Evolutionary conservation across 2,113 vertebrate genomes (phyloP).

Genomic region (Pipra filicauda): DNA sequence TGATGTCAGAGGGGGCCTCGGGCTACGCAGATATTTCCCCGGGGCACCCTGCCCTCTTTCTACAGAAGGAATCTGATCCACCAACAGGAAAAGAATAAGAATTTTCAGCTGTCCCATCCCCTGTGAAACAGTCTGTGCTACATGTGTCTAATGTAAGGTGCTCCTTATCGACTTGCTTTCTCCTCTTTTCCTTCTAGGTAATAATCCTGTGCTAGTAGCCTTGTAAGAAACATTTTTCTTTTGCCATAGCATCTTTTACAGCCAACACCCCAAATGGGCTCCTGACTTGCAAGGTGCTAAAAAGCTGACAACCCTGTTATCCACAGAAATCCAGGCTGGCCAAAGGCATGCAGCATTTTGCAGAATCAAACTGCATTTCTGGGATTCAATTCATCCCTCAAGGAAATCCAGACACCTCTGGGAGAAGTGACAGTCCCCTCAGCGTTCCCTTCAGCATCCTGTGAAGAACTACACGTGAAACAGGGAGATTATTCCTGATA

Average conservation of each 20-base stretch:
- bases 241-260: not conserved
- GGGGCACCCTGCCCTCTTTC: slow-evolving; percentile 37
- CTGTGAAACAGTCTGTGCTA: slow-evolving; percentile 10
- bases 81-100: slow-evolving; percentile 59
- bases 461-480: not conserved
- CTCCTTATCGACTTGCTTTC: not conserved
- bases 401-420: not conserved
- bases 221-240: not conserved
- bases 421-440: not conserved
- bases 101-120: slow-evolving; percentile 70
- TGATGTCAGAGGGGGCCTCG: slow-evolving; percentile 39
- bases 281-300: not conserved
- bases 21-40: slow-evolving; percentile 37
- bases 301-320: not conserved
- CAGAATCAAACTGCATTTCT: not conserved
- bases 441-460: not conserved
- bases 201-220: not conserved
- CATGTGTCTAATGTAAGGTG: not conserved
- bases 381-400: not conserved
- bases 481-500: not conserved
- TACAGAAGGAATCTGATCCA: slow-evolving; percentile 60
- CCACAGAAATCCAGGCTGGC: not conserved
- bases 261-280: not conserved
- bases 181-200: not conserved
- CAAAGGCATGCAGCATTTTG: not conserved